A percentile compares a stretch with the other conserved stretches of the same genome.
Conservation (phyloP, 2,888 invertebrate genomes). For the Callosobruchus maculatus region DNA sequence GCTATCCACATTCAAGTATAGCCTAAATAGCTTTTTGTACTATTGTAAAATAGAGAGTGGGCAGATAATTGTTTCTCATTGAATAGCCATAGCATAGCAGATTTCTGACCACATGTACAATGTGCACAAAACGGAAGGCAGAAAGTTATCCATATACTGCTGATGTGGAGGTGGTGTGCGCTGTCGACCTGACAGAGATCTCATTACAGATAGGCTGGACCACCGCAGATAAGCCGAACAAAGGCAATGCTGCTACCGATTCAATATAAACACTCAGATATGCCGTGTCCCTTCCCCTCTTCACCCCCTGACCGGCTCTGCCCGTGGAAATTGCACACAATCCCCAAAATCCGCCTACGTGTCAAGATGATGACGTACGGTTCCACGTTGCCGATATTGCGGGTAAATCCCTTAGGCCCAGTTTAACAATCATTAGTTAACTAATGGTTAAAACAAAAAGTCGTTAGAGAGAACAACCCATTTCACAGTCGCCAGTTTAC, state of each 20-base stretch:
- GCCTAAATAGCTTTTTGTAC: too few species aligned
- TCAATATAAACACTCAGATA: conserved; percentile 48
- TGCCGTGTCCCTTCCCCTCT: conserved; percentile 44
- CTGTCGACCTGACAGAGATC: conserved; percentile 44
- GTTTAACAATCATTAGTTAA: too few species aligned
- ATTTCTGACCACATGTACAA: too few species aligned
- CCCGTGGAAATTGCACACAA: conserved; percentile 42
- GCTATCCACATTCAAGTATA: too few species aligned
- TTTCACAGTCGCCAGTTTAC: too few species aligned
- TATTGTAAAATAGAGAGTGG: too few species aligned
- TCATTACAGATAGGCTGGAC: conserved; percentile 51
- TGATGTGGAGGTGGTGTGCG: conserved; percentile 20
- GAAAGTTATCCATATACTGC: neutral
- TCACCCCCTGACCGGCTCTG: conserved; percentile 44
- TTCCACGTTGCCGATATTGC: neutral
- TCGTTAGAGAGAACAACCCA: too few species aligned
- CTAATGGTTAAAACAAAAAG: too few species aligned
- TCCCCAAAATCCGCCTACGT: conserved; percentile 49
- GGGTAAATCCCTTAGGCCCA: neutral
- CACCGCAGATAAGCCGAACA: conserved; percentile 49
- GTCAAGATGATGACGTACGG: conserved; percentile 13
- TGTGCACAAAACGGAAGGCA: neutral
- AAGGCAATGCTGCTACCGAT: conserved; percentile 46
- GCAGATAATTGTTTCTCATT: too few species aligned
- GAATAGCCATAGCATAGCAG: too few species aligned